These are phyloP conservation scores for Psettodes erumei DNA, from an alignment of 2,113 vertebrate genomes.

Conservation along the genomic window DNA sequence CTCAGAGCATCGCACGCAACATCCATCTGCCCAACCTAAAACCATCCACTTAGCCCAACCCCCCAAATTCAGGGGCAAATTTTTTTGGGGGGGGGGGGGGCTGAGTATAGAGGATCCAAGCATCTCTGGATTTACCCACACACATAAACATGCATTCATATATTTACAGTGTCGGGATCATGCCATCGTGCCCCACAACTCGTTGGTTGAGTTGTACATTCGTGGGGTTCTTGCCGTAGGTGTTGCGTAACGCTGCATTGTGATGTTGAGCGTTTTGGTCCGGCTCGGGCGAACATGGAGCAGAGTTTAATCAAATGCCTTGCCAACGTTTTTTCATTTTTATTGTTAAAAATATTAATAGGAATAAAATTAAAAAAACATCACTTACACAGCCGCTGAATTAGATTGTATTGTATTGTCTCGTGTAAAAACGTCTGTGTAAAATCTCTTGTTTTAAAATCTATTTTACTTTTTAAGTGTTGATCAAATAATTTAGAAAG, in stretches of 20 bases:
- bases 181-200: too few species aligned
- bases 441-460: background rate
- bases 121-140: background rate
- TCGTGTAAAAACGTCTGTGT: too few species aligned
- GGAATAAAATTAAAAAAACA: background rate
- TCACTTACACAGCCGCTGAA: too few species aligned
- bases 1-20: background rate
- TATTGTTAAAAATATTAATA: background rate
- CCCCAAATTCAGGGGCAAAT: background rate
- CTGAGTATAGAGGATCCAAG: too few species aligned
- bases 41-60: slow-evolving; percentile 9
- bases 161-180: background rate
- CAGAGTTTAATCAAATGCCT: background rate
- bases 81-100: too few species aligned
- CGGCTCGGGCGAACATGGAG: background rate
- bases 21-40: background rate
- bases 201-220: background rate
- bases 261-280: background rate
- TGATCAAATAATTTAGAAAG: background rate
- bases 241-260: background rate
- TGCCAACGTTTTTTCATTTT: too few species aligned
- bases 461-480: background rate
- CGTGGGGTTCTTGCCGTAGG: background rate
- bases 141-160: background rate
- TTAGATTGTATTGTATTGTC: background rate